A percentile compares a stretch with the other conserved stretches of the same genome.
These are phyloP conservation scores for Stenurella melanura DNA, from an alignment of 2,888 invertebrate species.

Conservation along the genomic window DNA sequence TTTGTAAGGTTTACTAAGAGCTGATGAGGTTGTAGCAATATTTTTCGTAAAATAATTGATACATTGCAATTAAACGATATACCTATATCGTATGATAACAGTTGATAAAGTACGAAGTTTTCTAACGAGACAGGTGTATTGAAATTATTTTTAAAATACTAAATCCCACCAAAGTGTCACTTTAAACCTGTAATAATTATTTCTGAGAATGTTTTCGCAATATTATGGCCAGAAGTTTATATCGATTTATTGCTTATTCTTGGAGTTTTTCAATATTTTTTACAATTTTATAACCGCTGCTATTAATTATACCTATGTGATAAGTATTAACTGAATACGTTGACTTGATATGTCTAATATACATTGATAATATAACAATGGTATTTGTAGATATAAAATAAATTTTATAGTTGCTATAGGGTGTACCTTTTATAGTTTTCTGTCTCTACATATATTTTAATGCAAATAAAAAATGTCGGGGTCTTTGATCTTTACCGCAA, in stretches of 20 bases:
- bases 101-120: too few relatives aligned
- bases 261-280: neutral
- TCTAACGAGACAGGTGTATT: neutral
- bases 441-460: too few relatives aligned
- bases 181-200: neutral
- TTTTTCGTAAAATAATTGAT: conserved; percentile 10
- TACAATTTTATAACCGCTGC: neutral
- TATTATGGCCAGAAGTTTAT: neutral
- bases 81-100: neutral
- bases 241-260: neutral
- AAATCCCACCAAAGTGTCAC: neutral
- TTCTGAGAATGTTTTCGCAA: neutral
- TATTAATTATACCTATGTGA: neutral
- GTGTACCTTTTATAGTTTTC: too few relatives aligned
- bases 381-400: conserved; percentile 8
- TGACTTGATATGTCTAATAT: neutral
- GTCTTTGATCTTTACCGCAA: too few relatives aligned
- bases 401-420: neutral
- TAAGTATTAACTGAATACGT: neutral
- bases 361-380: conserved; percentile 16
- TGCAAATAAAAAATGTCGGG: too few relatives aligned
- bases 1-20: conserved; percentile 8
- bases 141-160: neutral
- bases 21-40: conserved; percentile 32
- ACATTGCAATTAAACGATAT: neutral